These are phyloP conservation scores for Phlogophora meticulosa DNA, from an alignment of 2,888 invertebrate species.

Conservation along the genomic window DNA sequence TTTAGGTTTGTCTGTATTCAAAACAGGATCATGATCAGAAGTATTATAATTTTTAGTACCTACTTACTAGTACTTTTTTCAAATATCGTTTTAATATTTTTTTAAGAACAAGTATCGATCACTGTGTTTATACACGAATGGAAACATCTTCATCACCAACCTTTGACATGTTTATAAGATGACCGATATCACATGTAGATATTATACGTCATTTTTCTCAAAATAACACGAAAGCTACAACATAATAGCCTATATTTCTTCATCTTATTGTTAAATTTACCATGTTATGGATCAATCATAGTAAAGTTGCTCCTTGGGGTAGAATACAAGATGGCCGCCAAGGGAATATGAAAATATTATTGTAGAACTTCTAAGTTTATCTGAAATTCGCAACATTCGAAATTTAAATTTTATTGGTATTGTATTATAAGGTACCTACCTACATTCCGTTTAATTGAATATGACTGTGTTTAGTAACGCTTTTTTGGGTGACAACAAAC, in stretches of 20 bases:
- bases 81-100: too few relatives aligned
- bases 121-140: too few relatives aligned
- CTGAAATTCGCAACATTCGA: neutral
- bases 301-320: conserved; percentile 12
- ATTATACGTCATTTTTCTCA: neutral
- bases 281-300: conserved; percentile 40
- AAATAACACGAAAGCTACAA: conserved; percentile 1
- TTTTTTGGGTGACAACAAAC: too few relatives aligned
- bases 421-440: too few relatives aligned
- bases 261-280: conserved; percentile 33
- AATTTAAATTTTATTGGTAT: neutral
- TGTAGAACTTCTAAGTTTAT: conserved; percentile 2
- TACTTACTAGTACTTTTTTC: too few relatives aligned
- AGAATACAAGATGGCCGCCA: conserved; percentile 29
- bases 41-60: too few relatives aligned
- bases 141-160: too few relatives aligned
- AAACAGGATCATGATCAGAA: too few relatives aligned
- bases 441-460: too few relatives aligned
- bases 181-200: neutral
- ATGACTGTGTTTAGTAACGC: too few relatives aligned
- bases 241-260: conserved; percentile 12
- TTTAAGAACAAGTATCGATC: too few relatives aligned
- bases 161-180: too few relatives aligned
- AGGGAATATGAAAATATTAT: conserved; percentile 4
- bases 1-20: conserved; percentile 1